These are phyloP conservation scores for Mesitornis unicolor DNA, from an alignment of 2,113 vertebrate species.

Conservation along the genomic window DNA sequence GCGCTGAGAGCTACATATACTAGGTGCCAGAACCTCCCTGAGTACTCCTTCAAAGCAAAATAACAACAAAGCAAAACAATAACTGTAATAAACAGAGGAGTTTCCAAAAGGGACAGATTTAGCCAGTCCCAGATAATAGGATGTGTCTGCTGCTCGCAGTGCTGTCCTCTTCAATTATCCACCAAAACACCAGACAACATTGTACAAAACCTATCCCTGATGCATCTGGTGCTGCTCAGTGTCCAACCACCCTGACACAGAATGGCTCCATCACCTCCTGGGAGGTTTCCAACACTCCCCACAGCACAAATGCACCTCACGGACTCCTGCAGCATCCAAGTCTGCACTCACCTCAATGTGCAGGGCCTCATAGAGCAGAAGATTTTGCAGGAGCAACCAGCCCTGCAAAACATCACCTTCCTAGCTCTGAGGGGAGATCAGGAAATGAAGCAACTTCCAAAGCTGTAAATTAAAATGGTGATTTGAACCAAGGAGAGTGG, in stretches of 20 bases:
- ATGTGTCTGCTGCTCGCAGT: not conserved
- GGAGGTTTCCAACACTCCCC: not conserved
- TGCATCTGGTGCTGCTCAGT: fast-evolving
- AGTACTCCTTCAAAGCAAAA: not conserved
- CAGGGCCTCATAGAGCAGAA: not conserved
- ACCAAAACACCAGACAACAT: not conserved
- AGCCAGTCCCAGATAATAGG: not conserved
- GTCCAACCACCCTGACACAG: not conserved
- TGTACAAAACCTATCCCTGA: not conserved
- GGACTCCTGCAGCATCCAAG: not conserved
- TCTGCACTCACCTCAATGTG: not conserved
- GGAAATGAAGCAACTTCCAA: not conserved
- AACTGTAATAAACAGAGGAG: not conserved
- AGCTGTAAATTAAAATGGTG: not conserved
- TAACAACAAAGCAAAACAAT: not conserved
- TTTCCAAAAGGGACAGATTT: not conserved
- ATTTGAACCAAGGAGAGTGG: not conserved
- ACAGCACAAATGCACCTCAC: fast-evolving
- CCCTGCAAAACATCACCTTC: fast-evolving
- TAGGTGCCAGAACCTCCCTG: not conserved
- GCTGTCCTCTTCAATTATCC: not conserved
- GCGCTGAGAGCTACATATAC: not conserved
- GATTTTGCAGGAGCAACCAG: not conserved
- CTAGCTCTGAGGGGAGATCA: not conserved
- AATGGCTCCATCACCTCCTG: not conserved